Evolutionary conservation across 1,140 invertebrate species (phyloP).

Genomic region (Wiebesia pumilae): DNA sequence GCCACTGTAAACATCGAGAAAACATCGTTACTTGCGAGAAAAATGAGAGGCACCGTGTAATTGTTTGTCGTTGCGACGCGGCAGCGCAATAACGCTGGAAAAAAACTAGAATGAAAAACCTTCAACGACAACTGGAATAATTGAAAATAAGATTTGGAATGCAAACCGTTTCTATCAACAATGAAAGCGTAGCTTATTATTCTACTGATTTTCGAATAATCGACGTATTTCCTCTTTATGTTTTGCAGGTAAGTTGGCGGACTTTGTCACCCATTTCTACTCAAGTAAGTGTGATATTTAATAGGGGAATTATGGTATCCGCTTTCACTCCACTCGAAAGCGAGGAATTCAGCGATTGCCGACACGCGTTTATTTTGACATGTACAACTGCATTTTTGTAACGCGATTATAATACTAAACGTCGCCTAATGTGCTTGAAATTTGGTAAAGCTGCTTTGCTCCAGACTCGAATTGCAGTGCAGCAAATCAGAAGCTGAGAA

Average conservation of each 20-base stretch:
- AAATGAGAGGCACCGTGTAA: background rate
- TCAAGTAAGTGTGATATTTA: constrained; percentile 14
- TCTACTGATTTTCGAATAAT: background rate
- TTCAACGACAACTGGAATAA: background rate
- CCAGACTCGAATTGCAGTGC: background rate
- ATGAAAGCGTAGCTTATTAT: background rate
- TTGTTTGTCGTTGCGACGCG: background rate
- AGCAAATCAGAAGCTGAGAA: background rate
- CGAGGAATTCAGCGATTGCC: background rate
- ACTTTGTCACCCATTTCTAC: background rate
- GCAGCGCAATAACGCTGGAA: background rate
- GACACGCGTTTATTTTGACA: constrained; percentile 34
- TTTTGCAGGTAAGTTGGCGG: constrained; percentile 37
- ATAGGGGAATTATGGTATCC: background rate
- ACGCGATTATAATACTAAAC: background rate
- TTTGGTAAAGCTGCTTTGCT: background rate
- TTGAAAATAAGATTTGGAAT: background rate
- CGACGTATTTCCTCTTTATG: background rate
- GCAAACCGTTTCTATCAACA: background rate
- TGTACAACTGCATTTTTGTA: constrained; percentile 26
- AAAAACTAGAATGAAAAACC: background rate
- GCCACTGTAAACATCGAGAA: too few species aligned
- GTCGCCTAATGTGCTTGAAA: constrained; percentile 6
- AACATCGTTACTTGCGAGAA: background rate
- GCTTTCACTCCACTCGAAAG: constrained; percentile 5